Evolutionary conservation across 2,113 vertebrate species (phyloP).

Genomic region (Callionymus lyra): DNA sequence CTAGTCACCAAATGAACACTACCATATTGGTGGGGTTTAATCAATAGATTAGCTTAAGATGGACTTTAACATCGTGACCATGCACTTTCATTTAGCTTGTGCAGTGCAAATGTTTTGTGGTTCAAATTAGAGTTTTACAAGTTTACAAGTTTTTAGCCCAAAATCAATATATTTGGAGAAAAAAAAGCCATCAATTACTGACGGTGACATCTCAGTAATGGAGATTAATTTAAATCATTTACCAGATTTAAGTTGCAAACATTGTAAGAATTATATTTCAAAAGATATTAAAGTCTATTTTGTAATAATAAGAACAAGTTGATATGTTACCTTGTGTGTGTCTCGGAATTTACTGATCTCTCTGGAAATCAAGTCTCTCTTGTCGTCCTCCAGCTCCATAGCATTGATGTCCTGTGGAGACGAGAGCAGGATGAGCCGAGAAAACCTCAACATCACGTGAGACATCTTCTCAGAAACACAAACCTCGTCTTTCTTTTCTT

Average conservation of each 20-base stretch:
- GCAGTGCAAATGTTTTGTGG: slow-evolving; percentile 18
- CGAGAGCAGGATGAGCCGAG: slow-evolving; percentile 2
- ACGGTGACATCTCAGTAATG: too few relatives aligned
- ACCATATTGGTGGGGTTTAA: slow-evolving; percentile 99
- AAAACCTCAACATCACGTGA: too few relatives aligned
- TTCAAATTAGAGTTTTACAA: slow-evolving; percentile 28
- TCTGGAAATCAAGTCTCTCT: slow-evolving; percentile 98
- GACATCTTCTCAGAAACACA: slow-evolving; percentile 68
- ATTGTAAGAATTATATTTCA: too few relatives aligned
- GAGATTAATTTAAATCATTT: too few relatives aligned
- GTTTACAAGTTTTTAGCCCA: slow-evolving; percentile 1
- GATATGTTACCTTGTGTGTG: slow-evolving; percentile 93
- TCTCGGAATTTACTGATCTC: slow-evolving; percentile 99
- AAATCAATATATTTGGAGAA: too few relatives aligned
- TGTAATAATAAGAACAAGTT: slow-evolving; percentile 12
- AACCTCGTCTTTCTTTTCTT: slow-evolving; percentile 98
- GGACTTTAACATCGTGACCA: slow-evolving; percentile 96
- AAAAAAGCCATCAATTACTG: too few relatives aligned
- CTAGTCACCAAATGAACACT: slow-evolving; percentile 99
- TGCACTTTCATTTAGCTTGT: slow-evolving; percentile 75
- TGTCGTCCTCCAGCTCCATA: slow-evolving; percentile 99
- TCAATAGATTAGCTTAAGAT: slow-evolving; percentile 99
- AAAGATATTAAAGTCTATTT: too few relatives aligned
- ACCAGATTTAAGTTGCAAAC: too few relatives aligned
- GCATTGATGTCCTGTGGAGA: slow-evolving; percentile 93